Conservation (phyloP, 2,888 invertebrate genomes). For the Homarus gammarus region DNA sequence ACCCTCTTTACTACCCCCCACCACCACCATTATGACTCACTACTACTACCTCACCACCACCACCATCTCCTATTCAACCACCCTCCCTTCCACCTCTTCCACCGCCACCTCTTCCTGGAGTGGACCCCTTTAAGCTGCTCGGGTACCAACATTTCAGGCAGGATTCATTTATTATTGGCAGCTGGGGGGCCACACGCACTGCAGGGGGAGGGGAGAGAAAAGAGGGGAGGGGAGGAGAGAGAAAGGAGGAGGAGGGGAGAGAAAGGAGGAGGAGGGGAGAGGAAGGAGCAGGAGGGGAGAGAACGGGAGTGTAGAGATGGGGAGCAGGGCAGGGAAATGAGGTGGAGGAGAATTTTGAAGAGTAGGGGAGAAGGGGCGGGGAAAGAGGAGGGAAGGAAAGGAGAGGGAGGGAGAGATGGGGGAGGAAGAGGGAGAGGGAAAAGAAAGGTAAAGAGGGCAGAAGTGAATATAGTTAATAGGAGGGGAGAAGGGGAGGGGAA, state of each 20-base stretch:
- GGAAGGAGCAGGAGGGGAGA: neutral
- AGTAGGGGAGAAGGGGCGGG: neutral
- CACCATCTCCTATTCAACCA: neutral
- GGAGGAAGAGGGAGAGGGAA: neutral
- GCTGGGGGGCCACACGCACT: neutral
- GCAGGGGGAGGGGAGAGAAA: neutral
- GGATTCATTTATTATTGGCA: constrained; percentile 1
- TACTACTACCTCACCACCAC: neutral
- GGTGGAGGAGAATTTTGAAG: too few relatives aligned
- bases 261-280: neutral
- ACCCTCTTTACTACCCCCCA: neutral
- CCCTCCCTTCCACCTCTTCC: neutral
- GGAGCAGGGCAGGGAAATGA: neutral
- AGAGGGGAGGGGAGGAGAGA: neutral
- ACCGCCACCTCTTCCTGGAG: neutral
- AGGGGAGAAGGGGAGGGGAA: neutral
- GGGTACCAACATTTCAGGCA: neutral
- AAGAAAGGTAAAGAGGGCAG: neutral
- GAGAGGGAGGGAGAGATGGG: neutral
- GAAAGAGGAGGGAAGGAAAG: neutral
- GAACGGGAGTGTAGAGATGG: neutral
- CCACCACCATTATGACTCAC: neutral
- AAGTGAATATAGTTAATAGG: neutral
- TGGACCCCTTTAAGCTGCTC: neutral
- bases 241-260: neutral